phyloP scores from a whole-genome alignment of 2,888 invertebrate genomes.

The Lepidocyrtinus sp. region DNA sequence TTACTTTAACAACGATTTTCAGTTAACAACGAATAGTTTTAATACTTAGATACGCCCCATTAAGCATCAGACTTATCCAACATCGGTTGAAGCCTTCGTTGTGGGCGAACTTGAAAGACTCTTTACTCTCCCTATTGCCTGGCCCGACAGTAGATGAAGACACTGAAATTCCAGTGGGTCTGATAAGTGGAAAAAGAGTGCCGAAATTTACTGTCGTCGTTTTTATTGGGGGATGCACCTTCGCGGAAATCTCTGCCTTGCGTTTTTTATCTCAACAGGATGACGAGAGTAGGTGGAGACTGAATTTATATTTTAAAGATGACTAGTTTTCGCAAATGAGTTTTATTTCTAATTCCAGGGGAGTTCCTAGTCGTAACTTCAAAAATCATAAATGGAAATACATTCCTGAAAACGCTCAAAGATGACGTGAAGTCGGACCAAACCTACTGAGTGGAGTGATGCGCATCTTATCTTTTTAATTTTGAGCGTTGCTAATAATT shows the following conservation, averaged over 20 bases:
- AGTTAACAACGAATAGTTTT: too few species aligned
- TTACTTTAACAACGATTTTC: too few species aligned
- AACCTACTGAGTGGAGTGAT: too few species aligned
- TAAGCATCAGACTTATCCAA: constrained; percentile 89
- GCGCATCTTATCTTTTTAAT: too few species aligned
- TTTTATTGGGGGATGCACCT: constrained; percentile 97
- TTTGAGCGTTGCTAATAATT: too few species aligned
- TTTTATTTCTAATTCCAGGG: constrained; percentile 78
- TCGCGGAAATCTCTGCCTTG: constrained; percentile 85
- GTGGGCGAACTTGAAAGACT: constrained; percentile 84
- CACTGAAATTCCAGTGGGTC: constrained; percentile 55
- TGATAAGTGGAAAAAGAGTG: constrained; percentile 71
- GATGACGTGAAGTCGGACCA: too few species aligned
- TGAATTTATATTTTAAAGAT: too few species aligned
- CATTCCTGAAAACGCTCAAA: constrained; percentile 85
- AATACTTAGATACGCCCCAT: constrained; percentile 87
- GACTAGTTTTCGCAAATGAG: neutral
- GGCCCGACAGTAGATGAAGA: constrained; percentile 78
- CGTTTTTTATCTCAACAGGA: constrained; percentile 76
- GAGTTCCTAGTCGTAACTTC: constrained; percentile 94
- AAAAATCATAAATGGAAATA: constrained; percentile 90
- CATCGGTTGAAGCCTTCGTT: constrained; percentile 76
- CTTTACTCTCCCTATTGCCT: constrained; percentile 83
- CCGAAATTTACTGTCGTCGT: constrained; percentile 89
- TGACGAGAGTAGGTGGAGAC: constrained; percentile 72